Base-by-base conservation (phyloP, 2,888 invertebrate species). In the Mesorhabditis spiculigera region DNA sequence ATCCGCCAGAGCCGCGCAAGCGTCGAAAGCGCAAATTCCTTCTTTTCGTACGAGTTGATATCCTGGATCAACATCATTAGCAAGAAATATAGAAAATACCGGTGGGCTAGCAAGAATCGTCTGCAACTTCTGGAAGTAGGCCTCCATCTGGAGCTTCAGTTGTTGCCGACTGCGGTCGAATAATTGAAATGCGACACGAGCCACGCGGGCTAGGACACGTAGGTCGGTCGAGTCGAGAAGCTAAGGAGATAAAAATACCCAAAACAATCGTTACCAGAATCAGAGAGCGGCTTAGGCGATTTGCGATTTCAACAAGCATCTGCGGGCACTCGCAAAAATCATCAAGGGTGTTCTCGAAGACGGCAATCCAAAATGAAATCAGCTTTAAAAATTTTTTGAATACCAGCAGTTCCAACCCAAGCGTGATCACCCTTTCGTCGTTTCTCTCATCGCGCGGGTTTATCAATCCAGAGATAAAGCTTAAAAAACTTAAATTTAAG, bases 1-100 rank as follows among this genome's bases (percentile, higher is more conserved):
- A 98, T 93, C 75, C 93, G 90, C 91, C 95, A 95, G 82, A 98
- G 88, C 86, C 95, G 93, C 0, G 94, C 91, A n/a, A 98, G 89
- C 78, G 90, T 89, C 81, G 90, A 95, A 63, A 98, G 87, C 0
- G 96, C 94, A 77, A 96, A 91, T 88, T 98, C 97, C 82, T 92
- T 91, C 74, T 93, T 91, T 84, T 94, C 94, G 86, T 95, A 95
- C 0, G 92, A 91, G 4, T 93, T 91, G 86, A 92, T 92, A 0
- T 91, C n/a, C 74, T 73, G 72, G 67, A 63, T 58, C 43, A 28
- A 28, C 28, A 28, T 28, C 28, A 28, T 28, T 28, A 28, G 28
- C 28, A 28, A 28, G 28, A 28, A 28, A 28, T 28, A 28, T 28
- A 28, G 28, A 28, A 28, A 28, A 28, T 8, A 79, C 77, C 73